A percentile compares a stretch with the other conserved stretches of the same genome.
phyloP scores from a whole-genome alignment of 2,888 invertebrate genomes.

The Trachelus tabidus region DNA sequence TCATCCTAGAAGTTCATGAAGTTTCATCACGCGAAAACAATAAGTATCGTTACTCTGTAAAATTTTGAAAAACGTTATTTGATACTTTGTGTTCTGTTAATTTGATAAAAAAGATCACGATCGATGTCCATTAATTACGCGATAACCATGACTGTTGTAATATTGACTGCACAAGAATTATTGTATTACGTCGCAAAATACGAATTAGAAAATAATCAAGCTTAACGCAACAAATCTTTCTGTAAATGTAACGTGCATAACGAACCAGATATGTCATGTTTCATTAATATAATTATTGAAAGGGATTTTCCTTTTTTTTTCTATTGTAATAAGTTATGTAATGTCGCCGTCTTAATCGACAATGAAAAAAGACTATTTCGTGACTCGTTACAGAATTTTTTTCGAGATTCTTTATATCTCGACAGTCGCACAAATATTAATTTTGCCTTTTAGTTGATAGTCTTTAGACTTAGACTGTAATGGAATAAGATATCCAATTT shows the following conservation, averaged over 20 bases:
- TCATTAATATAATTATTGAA: background rate
- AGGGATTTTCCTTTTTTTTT: background rate
- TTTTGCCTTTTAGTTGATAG: background rate
- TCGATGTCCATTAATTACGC: background rate
- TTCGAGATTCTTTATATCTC: background rate
- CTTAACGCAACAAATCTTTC: background rate
- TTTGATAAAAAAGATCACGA: background rate
- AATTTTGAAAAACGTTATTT: background rate
- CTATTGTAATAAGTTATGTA: background rate
- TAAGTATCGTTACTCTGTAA: background rate
- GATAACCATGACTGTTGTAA: background rate
- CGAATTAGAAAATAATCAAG: background rate
- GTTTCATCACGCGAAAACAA: background rate
- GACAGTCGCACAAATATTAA: background rate
- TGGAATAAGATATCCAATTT: background rate
- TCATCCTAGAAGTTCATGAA: background rate
- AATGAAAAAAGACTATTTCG: background rate
- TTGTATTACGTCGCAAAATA: background rate
- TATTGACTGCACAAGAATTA: background rate
- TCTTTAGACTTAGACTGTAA: background rate
- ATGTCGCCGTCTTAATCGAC: background rate
- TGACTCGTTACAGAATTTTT: background rate
- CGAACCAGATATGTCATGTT: background rate
- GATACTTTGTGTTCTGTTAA: background rate
- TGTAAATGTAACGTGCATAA: background rate